Percentiles rank a stretch among this genome's conserved stretches.
phyloP scores from a whole-genome alignment of 2,113 vertebrate species.

The Synodontis membranacea region DNA sequence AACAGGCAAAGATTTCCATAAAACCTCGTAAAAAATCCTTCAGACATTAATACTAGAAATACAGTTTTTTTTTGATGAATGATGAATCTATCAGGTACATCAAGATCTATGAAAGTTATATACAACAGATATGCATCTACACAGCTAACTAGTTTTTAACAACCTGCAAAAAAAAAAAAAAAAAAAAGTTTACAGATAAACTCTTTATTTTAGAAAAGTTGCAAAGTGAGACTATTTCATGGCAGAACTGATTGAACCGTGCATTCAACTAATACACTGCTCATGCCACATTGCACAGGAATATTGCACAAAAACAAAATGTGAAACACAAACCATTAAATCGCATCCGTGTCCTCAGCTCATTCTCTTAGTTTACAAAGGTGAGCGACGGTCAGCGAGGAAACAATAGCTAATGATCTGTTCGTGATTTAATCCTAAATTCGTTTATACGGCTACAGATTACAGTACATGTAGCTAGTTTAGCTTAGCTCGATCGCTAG shows the following conservation, averaged over 20 bases:
- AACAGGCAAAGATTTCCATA: constrained; percentile 40
- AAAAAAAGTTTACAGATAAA: background rate
- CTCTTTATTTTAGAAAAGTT: background rate
- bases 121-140: background rate
- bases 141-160: background rate
- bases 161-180: too few relatives aligned
- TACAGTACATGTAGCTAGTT: constrained; percentile 36
- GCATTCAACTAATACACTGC: background rate
- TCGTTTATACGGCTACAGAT: constrained; percentile 35
- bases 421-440: constrained; percentile 13
- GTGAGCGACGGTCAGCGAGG: background rate
- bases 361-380: constrained; percentile 34
- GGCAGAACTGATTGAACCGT: background rate
- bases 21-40: background rate
- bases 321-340: constrained; percentile 47
- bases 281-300: background rate
- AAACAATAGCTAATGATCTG: background rate
- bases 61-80: too few relatives aligned
- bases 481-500: constrained; percentile 43
- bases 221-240: background rate
- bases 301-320: background rate
- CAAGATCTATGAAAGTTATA: background rate
- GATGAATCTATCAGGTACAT: background rate
- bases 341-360: constrained; percentile 27
- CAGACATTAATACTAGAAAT: background rate